Conservation (phyloP, 2,888 invertebrate genomes). For the Thereva nobilitata region DNA sequence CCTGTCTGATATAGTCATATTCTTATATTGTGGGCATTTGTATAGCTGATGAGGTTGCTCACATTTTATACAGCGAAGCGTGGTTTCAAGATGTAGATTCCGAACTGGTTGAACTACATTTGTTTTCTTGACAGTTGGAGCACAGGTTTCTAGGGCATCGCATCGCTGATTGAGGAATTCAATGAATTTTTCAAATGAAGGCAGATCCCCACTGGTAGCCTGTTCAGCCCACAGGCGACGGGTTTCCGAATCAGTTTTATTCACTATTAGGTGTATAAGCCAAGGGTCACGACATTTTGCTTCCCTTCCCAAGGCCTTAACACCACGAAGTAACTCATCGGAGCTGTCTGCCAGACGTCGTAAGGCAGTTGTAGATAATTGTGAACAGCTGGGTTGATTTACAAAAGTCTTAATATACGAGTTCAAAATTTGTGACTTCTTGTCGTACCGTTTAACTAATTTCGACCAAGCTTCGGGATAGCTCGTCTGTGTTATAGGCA, state of each 20-base stretch:
- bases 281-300: neutral
- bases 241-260: conserved; percentile 10
- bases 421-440: conserved; percentile 2
- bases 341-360: conserved; percentile 1
- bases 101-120: neutral
- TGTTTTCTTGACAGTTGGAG: neutral
- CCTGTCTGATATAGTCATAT: neutral
- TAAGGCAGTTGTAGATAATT: neutral
- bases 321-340: neutral
- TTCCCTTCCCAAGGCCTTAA: neutral
- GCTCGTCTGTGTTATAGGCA: neutral
- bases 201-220: neutral
- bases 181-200: conserved; percentile 2
- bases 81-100: neutral
- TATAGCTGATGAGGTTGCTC: neutral
- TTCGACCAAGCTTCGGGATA: conserved; percentile 9
- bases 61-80: neutral
- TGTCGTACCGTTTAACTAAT: neutral
- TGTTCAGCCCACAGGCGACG: neutral
- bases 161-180: conserved; percentile 3
- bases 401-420: neutral
- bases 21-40: conserved; percentile 9
- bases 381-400: neutral
- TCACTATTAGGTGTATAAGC: neutral
- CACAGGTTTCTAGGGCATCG: conserved; percentile 13